Evolutionary conservation across 2,888 invertebrate species (phyloP).

Genomic region (Cartodere bifasciata): DNA sequence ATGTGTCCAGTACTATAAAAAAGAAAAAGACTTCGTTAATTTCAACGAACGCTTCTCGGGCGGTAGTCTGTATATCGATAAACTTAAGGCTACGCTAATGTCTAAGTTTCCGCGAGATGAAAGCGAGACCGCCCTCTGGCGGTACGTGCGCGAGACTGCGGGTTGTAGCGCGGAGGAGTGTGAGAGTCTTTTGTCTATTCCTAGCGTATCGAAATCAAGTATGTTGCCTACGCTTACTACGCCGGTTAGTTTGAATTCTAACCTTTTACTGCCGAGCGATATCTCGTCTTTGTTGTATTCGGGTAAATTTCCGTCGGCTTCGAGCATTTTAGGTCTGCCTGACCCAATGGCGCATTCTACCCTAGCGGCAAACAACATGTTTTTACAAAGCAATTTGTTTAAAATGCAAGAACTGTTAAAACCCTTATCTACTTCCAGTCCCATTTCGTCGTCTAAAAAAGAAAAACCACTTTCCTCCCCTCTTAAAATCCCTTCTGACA

Average conservation of each 20-base stretch:
- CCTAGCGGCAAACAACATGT: conserved; percentile 66
- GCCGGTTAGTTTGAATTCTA: conserved; percentile 40
- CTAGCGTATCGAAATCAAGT: conserved; percentile 31
- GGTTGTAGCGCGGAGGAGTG: conserved; percentile 62
- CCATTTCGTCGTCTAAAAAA: conserved; percentile 29
- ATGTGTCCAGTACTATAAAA: conserved; percentile 72
- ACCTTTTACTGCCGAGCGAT: conserved; percentile 49
- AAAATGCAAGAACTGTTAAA: conserved; percentile 57
- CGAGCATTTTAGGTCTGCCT: conserved; percentile 49
- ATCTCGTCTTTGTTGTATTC: conserved; percentile 55
- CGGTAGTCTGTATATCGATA: conserved; percentile 67
- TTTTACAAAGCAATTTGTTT: conserved; percentile 53
- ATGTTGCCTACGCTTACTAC: conserved; percentile 27
- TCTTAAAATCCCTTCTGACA: conserved; percentile 24
- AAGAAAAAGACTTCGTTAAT: conserved; percentile 51
- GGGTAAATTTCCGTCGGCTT: conserved; percentile 49
- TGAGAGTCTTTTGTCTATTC: conserved; percentile 47
- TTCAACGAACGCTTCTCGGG: conserved; percentile 56
- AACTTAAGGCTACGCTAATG: conserved; percentile 66
- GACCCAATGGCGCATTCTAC: conserved; percentile 68
- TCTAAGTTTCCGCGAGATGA: conserved; percentile 70
- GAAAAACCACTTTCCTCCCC: conserved; percentile 12
- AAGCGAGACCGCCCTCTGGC: conserved; percentile 65
- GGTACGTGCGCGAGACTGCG: conserved; percentile 61
- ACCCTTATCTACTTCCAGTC: conserved; percentile 45